Conservation (phyloP, 2,888 invertebrate genomes). For the Nephrotoma appendiculata region DNA sequence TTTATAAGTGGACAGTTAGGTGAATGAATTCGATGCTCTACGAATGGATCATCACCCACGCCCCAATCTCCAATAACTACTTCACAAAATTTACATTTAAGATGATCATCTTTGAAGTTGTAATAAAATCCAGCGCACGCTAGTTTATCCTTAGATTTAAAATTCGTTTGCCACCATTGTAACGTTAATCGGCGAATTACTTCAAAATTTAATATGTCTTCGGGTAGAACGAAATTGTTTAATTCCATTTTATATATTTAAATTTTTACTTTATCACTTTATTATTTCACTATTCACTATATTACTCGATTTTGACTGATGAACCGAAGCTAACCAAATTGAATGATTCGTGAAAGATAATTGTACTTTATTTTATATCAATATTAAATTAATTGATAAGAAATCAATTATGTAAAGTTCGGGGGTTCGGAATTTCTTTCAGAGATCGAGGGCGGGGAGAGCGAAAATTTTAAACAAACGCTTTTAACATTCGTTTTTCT, state of each 20-base stretch:
- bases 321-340: background rate
- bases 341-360: too few species aligned
- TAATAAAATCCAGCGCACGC: conserved; percentile 77
- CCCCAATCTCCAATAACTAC: conserved; percentile 73
- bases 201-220: background rate
- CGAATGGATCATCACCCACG: conserved; percentile 60
- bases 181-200: background rate
- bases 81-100: conserved; percentile 66
- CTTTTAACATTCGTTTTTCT: too few species aligned
- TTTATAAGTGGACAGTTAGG: conserved; percentile 65
- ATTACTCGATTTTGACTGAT: background rate
- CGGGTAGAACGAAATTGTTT: background rate
- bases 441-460: too few species aligned
- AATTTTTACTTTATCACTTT: background rate
- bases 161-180: background rate
- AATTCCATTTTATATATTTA: background rate
- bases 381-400: too few species aligned
- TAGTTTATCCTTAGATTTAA: conserved; percentile 28
- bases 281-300: background rate
- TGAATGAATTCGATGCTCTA: conserved; percentile 68
- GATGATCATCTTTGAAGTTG: conserved; percentile 57
- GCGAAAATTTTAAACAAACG: too few species aligned
- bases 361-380: too few species aligned
- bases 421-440: too few species aligned
- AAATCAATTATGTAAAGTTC: too few species aligned